Evolutionary conservation across 2,888 invertebrate genomes (phyloP), one percentile per base, ranked within the genome.

Genomic region (Agonopterix arenella): DNA sequence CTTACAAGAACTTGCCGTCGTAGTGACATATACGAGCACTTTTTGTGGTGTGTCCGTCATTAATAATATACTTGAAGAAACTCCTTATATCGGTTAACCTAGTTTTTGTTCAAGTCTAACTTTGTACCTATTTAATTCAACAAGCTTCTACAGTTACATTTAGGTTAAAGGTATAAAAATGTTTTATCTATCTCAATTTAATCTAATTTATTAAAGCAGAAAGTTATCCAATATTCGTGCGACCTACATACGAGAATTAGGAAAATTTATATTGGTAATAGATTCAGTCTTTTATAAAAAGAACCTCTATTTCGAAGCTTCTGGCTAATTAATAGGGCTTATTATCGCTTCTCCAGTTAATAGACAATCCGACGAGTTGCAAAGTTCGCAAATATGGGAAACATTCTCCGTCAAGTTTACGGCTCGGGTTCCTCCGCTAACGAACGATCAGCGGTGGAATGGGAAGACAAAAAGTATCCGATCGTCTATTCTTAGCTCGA

Each of bases 381-480:
- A 38, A 47, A 41, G 47, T 44, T 48, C 43, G 44, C 48, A 40
- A 45, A 44, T 44, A 44, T 45, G 44, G 48, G 40, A 48, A 45
- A 48, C 64, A 64, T 65, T 66, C 65, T 64, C 54, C 58, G 57
- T 59, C 56, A 61, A 60, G 68, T 70, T 65, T 67, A 68, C 60
- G 51, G 56, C 53, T 60, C 58, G 57, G 60, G 63, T 66, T 67
- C 62, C 59, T 49, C 64, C 54, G 61, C 64, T 72, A 73, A 74
- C 71, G 68, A 76, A 76, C 68, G 65, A 57, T 57, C 60, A 52
- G 55, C 54, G 53, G 52, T 51, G 72, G 73, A 73, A 76, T 75
- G 73, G 64, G 57, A 64, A 60, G 64, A 71, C 72, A 83, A 82
- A 83, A 84, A 82, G 68, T 69, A 58, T 66, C 59, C 66, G 60